Conservation (phyloP, 2,113 vertebrate species). For the Phylloscopus whistleri region DNA sequence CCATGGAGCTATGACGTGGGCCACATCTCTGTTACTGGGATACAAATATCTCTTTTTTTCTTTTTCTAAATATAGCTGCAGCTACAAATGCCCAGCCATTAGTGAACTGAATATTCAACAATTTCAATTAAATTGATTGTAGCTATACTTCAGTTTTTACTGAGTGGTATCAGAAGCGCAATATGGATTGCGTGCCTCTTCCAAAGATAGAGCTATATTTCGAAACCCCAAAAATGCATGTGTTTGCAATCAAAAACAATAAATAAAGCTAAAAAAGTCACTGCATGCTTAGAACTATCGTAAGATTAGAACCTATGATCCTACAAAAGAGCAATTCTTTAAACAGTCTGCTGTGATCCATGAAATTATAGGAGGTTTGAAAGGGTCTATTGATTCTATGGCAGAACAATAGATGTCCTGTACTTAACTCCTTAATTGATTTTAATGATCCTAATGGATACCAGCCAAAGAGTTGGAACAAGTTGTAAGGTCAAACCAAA, state of each 20-base stretch:
- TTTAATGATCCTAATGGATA: constrained; percentile 29
- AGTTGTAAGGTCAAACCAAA: constrained; percentile 32
- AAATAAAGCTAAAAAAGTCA: neutral
- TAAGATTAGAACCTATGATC: neutral
- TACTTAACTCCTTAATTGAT: constrained; percentile 54
- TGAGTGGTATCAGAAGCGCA: neutral
- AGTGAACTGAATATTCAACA: neutral
- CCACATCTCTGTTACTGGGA: neutral
- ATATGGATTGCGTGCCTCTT: neutral
- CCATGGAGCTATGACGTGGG: neutral
- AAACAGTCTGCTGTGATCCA: neutral
- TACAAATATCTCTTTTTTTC: neutral
- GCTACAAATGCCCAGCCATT: neutral
- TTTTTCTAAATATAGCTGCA: constrained; percentile 12
- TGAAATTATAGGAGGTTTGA: constrained; percentile 18
- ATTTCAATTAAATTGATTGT: neutral
- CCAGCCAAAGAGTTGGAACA: constrained; percentile 19
- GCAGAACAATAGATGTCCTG: constrained; percentile 29
- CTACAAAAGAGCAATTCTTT: constrained; percentile 5
- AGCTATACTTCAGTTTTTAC: neutral
- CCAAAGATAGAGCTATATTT: neutral
- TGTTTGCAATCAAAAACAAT: neutral
- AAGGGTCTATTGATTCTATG: constrained; percentile 28
- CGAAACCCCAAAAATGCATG: neutral
- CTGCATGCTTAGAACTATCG: neutral